Evolutionary conservation across 2,888 invertebrate genomes (phyloP).

Genomic region (Microplitis manilae): DNA sequence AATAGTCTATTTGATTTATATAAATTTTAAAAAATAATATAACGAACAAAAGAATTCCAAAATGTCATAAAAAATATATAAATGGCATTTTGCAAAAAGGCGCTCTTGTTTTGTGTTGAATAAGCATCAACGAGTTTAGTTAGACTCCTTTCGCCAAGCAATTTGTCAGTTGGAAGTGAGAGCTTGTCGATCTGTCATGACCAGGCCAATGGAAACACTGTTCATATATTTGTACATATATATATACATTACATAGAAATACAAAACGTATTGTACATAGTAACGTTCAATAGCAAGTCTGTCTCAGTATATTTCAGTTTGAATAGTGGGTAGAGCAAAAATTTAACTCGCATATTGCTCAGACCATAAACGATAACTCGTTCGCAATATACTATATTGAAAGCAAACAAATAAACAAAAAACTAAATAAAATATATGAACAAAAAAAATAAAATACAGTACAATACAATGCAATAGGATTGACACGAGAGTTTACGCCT

Average conservation of each 20-base stretch:
- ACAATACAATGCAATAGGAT: not conserved
- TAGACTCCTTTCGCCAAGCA: not conserved
- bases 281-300: not conserved
- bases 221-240: constrained; percentile 15
- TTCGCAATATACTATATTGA: not conserved
- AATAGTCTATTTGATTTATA: too few relatives aligned
- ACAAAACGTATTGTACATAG: not conserved
- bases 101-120: too few relatives aligned
- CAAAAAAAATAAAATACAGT: not conserved
- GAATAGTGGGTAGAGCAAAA: not conserved
- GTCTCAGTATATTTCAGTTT: not conserved
- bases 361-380: not conserved
- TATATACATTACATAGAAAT: not conserved
- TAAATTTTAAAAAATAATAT: too few relatives aligned
- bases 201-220: constrained; percentile 25
- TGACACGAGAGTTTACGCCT: not conserved
- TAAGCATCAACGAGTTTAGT: not conserved
- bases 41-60: too few relatives aligned
- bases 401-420: not conserved
- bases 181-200: constrained; percentile 26
- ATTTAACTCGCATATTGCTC: not conserved
- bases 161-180: constrained; percentile 25
- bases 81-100: too few relatives aligned
- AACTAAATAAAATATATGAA: not conserved
- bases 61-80: too few relatives aligned